Conservation (phyloP, 2,797 vertebrate genomes). For the Macropodus opercularis region DNA sequence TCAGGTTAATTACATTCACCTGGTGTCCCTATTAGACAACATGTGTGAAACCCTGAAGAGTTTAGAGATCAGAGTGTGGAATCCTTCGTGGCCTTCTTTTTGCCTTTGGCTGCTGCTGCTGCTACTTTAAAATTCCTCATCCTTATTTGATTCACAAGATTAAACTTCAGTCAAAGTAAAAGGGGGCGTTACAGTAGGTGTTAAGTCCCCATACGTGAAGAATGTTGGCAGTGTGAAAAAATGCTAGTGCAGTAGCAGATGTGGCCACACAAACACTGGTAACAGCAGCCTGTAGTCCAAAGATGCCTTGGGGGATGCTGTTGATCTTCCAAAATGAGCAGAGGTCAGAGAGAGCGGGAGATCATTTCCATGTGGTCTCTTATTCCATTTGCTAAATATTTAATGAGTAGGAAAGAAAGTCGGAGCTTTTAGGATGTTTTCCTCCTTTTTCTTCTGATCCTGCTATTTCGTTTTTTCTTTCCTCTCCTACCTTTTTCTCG, state of each 20-base stretch:
- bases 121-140: background rate
- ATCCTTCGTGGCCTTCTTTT: background rate
- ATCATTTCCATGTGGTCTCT: slow-evolving; percentile 59
- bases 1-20: slow-evolving; percentile 76
- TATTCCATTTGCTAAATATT: slow-evolving; percentile 69
- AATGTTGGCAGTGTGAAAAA: background rate
- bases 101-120: background rate
- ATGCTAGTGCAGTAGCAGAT: no score
- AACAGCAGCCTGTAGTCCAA: slow-evolving; percentile 4
- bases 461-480: slow-evolving; percentile 1
- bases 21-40: slow-evolving; percentile 46
- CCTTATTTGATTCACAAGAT: background rate
- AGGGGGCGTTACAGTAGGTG: background rate
- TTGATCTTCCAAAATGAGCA: slow-evolving; percentile 53
- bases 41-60: slow-evolving; percentile 10
- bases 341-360: slow-evolving; percentile 52
- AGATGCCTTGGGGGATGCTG: slow-evolving; percentile 19
- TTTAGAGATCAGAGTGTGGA: slow-evolving; percentile 2
- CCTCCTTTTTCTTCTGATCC: background rate
- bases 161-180: background rate
- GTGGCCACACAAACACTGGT: background rate
- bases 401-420: slow-evolving; percentile 55
- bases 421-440: slow-evolving; percentile 40
- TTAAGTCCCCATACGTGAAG: background rate
- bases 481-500: background rate